Conservation (phyloP, 2,797 vertebrate genomes). For the Aulostomus chinensis region DNA sequence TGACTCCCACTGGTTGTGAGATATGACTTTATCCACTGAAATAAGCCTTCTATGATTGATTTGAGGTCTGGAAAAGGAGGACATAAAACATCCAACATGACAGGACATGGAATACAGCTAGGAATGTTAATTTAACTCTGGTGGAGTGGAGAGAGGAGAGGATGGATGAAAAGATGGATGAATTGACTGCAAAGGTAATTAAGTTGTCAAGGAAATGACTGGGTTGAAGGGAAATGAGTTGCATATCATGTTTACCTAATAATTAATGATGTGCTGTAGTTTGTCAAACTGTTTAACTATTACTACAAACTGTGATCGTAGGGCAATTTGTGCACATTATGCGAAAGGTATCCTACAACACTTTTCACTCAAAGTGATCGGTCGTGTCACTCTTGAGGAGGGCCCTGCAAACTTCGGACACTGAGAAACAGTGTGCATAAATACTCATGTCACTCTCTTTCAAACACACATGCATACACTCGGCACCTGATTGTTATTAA, state of each 20-base stretch:
- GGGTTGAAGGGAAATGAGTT: slow-evolving; percentile 6
- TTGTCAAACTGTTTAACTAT: slow-evolving; percentile 19
- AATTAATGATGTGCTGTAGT: slow-evolving; percentile 10
- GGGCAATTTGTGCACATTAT: too few species aligned
- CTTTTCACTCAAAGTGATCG: too few species aligned
- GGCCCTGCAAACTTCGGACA: too few species aligned
- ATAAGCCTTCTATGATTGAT: slow-evolving; percentile 39
- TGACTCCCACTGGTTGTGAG: slow-evolving; percentile 40
- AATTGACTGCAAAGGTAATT: slow-evolving; percentile 25
- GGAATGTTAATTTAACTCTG: slow-evolving; percentile 36
- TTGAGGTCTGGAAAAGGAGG: slow-evolving; percentile 29
- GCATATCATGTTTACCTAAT: slow-evolving; percentile 25
- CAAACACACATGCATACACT: too few species aligned
- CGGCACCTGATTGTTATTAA: too few species aligned
- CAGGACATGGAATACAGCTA: slow-evolving; percentile 18
- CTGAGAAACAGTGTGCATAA: too few species aligned
- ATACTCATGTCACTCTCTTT: too few species aligned
- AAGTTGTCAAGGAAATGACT: slow-evolving; percentile 17
- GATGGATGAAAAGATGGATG: slow-evolving; percentile 19
- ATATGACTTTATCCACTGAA: slow-evolving; percentile 43
- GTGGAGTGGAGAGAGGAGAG: background rate
- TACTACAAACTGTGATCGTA: background rate
- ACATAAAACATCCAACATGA: slow-evolving; percentile 41
- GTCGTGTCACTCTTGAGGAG: too few species aligned
- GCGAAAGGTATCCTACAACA: too few species aligned